Base-by-base conservation (phyloP, 2,888 invertebrate genomes). In the Alitta virens region DNA sequence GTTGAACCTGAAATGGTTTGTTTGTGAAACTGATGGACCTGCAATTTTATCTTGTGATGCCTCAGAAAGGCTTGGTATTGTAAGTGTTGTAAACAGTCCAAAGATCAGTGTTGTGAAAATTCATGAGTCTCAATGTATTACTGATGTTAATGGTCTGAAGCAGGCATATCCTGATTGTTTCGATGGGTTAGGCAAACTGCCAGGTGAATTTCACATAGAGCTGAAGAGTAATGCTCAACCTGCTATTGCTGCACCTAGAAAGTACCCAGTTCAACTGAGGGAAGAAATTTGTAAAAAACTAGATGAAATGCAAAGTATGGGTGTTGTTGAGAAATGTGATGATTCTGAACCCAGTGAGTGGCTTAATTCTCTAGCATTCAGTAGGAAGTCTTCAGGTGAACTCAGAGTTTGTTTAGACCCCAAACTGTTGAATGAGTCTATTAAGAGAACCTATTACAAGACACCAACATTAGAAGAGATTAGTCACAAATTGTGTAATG, bases 301-400 rank as follows among this genome's bases (percentile, higher is more conserved):
- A 12, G 53, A 63, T 12, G 38, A 60, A 24, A 38, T 69, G 46
- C 63, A 60, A 40, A n/a, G 60, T 33, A 60, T 40, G n/a, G n/a
- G n/a, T n/a, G n/a, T n/a, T n/a, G n/a, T n/a, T n/a, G n/a, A n/a
- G n/a, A n/a, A n/a, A n/a, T n/a, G n/a, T n/a, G n/a, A n/a, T 16
- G 16, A 40, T n/a, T n/a, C n/a, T n/a, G n/a, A n/a, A n/a, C n/a
- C n/a, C n/a, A n/a, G n/a, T n/a, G n/a, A n/a, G n/a, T n/a, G n/a
- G n/a, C n/a, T n/a, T n/a, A n/a, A n/a, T n/a, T n/a, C n/a, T n/a
- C n/a, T n/a, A n/a, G n/a, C n/a, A n/a, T n/a, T n/a, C n/a, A n/a
- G n/a, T n/a, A n/a, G n/a, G n/a, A n/a, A n/a, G n/a, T n/a, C n/a
- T n/a, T n/a, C n/a, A n/a, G n/a, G n/a, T n/a, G n/a, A n/a, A n/a